Percentiles rank a stretch among this genome's conserved stretches.
Evolutionary conservation across 2,113 vertebrate genomes (phyloP).

Genomic region (Eclectus roratus): DNA sequence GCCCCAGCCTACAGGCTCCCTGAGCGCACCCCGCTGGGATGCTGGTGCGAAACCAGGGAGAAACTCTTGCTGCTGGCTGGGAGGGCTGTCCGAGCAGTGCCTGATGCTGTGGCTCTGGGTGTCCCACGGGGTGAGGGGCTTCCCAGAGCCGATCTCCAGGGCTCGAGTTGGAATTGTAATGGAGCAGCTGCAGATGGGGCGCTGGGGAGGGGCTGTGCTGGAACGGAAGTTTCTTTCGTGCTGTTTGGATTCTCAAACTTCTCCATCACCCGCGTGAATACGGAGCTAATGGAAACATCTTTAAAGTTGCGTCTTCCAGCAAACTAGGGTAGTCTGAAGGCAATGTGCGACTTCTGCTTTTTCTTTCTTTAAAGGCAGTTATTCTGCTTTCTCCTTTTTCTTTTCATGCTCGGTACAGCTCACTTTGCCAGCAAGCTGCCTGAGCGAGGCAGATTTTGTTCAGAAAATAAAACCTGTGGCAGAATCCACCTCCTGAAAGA

Average conservation of each 20-base stretch:
- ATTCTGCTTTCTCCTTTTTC: background rate
- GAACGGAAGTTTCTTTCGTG: background rate
- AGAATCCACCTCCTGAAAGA: background rate
- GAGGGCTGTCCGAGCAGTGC: fast-evolving
- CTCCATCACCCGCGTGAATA: fast-evolving
- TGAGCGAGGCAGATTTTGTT: background rate
- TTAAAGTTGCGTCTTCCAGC: background rate
- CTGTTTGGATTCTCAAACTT: background rate
- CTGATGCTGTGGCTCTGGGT: fast-evolving
- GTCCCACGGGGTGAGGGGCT: background rate
- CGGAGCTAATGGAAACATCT: fast-evolving
- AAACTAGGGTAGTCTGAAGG: background rate
- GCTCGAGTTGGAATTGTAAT: fast-evolving
- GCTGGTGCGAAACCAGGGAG: background rate
- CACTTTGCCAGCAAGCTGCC: fast-evolving
- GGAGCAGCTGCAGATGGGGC: fast-evolving
- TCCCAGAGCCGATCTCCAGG: background rate
- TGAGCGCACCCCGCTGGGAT: background rate
- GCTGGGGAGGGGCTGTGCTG: background rate
- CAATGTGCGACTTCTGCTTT: background rate
- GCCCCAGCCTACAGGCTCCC: background rate
- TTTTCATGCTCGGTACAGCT: background rate
- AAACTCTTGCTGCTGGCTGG: background rate
- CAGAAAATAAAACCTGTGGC: background rate
- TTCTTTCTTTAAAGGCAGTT: background rate